Percentiles rank a stretch among this genome's conserved stretches.
Evolutionary conservation across 2,797 vertebrate genomes (phyloP).

Genomic region (Paratrypauchen microcephalus): DNA sequence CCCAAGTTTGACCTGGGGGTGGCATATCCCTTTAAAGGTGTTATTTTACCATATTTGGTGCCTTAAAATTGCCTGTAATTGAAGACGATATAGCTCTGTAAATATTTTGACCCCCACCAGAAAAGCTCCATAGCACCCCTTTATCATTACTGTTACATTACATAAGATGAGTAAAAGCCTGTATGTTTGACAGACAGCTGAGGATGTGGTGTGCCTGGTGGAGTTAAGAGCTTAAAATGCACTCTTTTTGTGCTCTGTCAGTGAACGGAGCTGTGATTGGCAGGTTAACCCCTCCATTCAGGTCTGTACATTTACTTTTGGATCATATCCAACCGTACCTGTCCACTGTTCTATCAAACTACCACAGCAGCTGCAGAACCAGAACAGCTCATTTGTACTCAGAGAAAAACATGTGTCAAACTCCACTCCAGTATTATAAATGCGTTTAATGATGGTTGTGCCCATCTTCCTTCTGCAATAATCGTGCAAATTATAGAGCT

Average conservation of each 20-base stretch:
- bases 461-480: too few species aligned
- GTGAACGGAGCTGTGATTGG: constrained; percentile 34
- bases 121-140: not conserved
- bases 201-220: constrained; percentile 22
- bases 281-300: constrained; percentile 32
- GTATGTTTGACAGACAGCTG: constrained; percentile 20
- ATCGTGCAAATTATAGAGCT: too few species aligned
- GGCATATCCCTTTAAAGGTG: too few species aligned
- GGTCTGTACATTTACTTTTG: constrained; percentile 33
- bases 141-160: not conserved
- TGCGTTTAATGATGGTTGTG: not conserved
- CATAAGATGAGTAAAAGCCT: not conserved
- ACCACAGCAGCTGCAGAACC: not conserved
- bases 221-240: constrained; percentile 39
- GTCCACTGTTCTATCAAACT: constrained; percentile 34
- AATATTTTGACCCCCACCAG: too few species aligned
- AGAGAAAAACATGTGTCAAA: not conserved
- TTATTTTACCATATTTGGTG: too few species aligned
- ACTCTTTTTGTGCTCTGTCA: constrained; percentile 27
- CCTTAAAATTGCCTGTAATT: too few species aligned
- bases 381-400: constrained; percentile 19
- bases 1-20: too few species aligned
- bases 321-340: constrained; percentile 34
- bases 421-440: not conserved
- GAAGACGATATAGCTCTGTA: too few species aligned